Base-by-base conservation (phyloP, 2,113 vertebrate genomes). In the Hyaena hyaena region DNA sequence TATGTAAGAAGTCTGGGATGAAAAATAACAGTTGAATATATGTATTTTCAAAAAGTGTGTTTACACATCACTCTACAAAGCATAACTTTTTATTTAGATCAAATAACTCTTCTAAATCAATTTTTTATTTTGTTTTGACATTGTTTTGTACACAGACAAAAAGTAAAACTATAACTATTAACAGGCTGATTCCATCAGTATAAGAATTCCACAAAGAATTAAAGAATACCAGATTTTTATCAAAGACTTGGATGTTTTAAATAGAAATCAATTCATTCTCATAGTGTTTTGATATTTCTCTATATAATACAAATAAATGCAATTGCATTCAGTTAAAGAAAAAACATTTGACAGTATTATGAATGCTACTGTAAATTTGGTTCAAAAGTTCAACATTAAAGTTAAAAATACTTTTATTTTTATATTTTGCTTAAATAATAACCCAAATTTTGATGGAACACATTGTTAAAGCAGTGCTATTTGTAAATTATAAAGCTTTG, bases 51-150 rank as follows among this genome's bases (percentile, higher is more conserved):
- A 74, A 80, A 93, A 95, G 68, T 50, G 0, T 91, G 31, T 58
- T 88, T 86, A 61, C 5, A 92, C 63, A 80, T 71, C 71, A 76
- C 9, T 81, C 7, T 83, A 14, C 10, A 93, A 55, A 87, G 45
- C 4, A 45, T 48, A 50, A 23, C 4, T 83, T 98, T 97, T 84
- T 23, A 69, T 74, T 96, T 79, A 68, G 4, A 73, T 58, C 12
- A 66, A 92, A 81, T 50, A 35, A 61, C 7, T 48, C 24, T 81
- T 68, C 16, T 90, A 88, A 77, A 65, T 88, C 33, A 69, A 35
- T 73, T 87, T 80, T 58, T 33, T 1, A 68, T 65, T 91, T 92
- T 89, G 48, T 77, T 45, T 45, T n/a, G 73, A 93, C 90, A 96
- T 55, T 53, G 0, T 86, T 61, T 66, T 76, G 1, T 88, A 39